Evolutionary conservation across 2,888 invertebrate genomes (phyloP).

Genomic region (Meta bourneti): DNA sequence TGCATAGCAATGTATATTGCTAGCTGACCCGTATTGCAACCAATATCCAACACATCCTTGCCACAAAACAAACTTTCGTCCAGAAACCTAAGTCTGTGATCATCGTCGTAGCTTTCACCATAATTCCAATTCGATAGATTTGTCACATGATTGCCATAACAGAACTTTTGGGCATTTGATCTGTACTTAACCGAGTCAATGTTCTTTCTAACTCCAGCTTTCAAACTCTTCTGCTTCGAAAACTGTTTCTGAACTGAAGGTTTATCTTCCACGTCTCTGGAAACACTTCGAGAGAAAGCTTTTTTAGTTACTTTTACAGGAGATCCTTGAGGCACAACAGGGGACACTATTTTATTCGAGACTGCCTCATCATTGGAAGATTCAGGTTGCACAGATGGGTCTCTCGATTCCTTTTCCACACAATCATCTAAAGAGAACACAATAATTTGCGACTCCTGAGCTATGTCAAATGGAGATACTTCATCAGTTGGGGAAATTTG

Average conservation of each 20-base stretch:
- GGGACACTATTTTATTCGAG: slow-evolving; percentile 92
- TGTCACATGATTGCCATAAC: slow-evolving; percentile 97
- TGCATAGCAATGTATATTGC: slow-evolving; percentile 94
- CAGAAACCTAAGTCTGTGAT: slow-evolving; percentile 91
- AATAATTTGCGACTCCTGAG: neutral
- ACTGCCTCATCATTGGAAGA: slow-evolving; percentile 6
- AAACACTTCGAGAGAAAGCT: slow-evolving; percentile 76
- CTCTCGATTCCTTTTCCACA: slow-evolving; percentile 11
- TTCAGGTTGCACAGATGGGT: neutral
- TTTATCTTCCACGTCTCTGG: slow-evolving; percentile 63
- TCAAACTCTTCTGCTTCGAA: slow-evolving; percentile 54
- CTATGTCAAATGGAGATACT: slow-evolving; percentile 14
- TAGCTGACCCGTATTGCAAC: slow-evolving; percentile 98
- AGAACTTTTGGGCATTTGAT: slow-evolving; percentile 89
- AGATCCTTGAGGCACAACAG: slow-evolving; percentile 93
- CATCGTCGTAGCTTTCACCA: slow-evolving; percentile 84
- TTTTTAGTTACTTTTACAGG: slow-evolving; percentile 77
- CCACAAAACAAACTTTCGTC: slow-evolving; percentile 91
- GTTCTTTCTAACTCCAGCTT: slow-evolving; percentile 16
- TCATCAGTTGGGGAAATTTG: slow-evolving; percentile 35
- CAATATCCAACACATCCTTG: slow-evolving; percentile 96
- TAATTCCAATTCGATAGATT: slow-evolving; percentile 97
- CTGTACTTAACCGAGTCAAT: slow-evolving; percentile 83
- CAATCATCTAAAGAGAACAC: slow-evolving; percentile 32
- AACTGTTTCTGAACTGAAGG: slow-evolving; percentile 48